phyloP scores from a whole-genome alignment of 2,888 invertebrate genomes.

The Tupiocoris notatus region DNA sequence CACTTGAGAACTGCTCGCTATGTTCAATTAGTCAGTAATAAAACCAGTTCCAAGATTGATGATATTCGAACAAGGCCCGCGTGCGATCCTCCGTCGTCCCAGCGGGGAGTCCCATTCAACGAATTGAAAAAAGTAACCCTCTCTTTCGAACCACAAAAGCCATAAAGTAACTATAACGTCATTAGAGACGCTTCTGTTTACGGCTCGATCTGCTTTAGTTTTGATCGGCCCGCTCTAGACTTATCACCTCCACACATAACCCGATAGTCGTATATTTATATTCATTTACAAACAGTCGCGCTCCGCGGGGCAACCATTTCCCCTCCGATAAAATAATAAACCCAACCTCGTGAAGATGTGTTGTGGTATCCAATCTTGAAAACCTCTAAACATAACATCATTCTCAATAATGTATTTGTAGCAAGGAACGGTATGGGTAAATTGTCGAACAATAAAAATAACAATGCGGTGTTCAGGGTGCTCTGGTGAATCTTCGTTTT shows the following conservation, averaged over 20 bases:
- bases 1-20: too few relatives aligned
- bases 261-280: constrained; percentile 37
- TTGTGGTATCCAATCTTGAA: constrained; percentile 13
- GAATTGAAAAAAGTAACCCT: not conserved
- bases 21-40: too few relatives aligned
- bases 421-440: constrained; percentile 18
- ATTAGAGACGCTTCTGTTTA: not conserved
- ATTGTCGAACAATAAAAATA: constrained; percentile 44
- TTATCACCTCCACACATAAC: constrained; percentile 17
- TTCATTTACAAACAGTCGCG: constrained; percentile 34
- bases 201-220: not conserved
- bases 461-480: constrained; percentile 31
- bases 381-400: constrained; percentile 44
- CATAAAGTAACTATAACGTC: not conserved
- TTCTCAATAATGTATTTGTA: constrained; percentile 41
- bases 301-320: constrained; percentile 5
- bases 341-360: constrained; percentile 2
- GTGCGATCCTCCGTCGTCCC: too few relatives aligned
- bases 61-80: too few relatives aligned
- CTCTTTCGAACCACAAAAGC: not conserved
- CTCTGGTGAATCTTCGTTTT: constrained; percentile 39
- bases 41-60: too few relatives aligned
- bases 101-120: not conserved
- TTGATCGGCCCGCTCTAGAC: constrained; percentile 27
- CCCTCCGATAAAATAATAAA: constrained; percentile 32